Evolutionary conservation across 2,888 invertebrate genomes (phyloP).

Genomic region (Heteromyza rotundicornis): DNA sequence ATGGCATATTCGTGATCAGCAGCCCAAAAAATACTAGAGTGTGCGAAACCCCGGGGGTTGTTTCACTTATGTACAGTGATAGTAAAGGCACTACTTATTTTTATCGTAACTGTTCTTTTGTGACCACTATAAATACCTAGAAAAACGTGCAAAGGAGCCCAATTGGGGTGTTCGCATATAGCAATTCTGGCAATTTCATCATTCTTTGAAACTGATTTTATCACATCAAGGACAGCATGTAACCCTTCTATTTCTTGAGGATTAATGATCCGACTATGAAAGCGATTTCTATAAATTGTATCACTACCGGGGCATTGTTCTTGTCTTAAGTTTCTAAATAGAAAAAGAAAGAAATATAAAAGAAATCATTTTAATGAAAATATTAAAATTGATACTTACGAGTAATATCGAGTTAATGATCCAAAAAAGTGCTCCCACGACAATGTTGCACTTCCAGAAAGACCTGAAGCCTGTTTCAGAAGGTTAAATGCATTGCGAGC

Average conservation of each 20-base stretch:
- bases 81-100: too few relatives aligned
- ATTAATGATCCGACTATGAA: slow-evolving; percentile 70
- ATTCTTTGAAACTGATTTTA: slow-evolving; percentile 77
- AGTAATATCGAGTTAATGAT: slow-evolving; percentile 76
- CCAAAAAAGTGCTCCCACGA: slow-evolving; percentile 87
- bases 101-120: neutral
- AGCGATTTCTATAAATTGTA: slow-evolving; percentile 68
- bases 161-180: slow-evolving; percentile 86
- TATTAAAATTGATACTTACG: slow-evolving; percentile 61
- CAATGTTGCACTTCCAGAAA: slow-evolving; percentile 66
- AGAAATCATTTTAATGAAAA: slow-evolving; percentile 8
- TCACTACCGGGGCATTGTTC: slow-evolving; percentile 72
- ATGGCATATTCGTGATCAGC: too few relatives aligned
- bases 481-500: slow-evolving; percentile 81
- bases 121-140: slow-evolving; percentile 66
- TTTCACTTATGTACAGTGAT: too few relatives aligned
- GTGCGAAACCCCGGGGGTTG: too few relatives aligned
- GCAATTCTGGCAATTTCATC: slow-evolving; percentile 82
- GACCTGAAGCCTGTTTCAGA: slow-evolving; percentile 70
- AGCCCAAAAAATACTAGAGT: too few relatives aligned
- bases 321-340: slow-evolving; percentile 71
- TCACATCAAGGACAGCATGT: slow-evolving; percentile 78
- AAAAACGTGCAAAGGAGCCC: slow-evolving; percentile 82
- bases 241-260: slow-evolving; percentile 86
- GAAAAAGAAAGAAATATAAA: neutral